Evolutionary conservation across 2,797 vertebrate species (phyloP), one percentile per base, ranked within the genome.

Genomic region (Tragelaphus eurycerus): DNA sequence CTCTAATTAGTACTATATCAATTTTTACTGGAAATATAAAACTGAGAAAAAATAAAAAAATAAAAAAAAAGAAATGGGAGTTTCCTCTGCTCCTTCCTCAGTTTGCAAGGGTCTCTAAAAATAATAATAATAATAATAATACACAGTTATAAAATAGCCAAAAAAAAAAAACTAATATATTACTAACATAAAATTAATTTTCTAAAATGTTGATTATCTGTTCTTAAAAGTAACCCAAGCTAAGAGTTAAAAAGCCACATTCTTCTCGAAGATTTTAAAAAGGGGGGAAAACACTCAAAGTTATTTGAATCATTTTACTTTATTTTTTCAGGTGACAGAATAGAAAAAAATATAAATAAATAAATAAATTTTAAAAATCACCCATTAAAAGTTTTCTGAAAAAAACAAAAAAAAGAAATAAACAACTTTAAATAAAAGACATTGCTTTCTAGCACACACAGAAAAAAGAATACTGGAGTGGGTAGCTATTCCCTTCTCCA

Each of bases 221-320:
- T 54, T 94, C 79, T 79, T 87, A 92, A 97, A 92, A 87, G 31
- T 54, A 97, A 86, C 31, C 86, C 46, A 96, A 48, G n/a, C 31
- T 46, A 88, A 79, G 19, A 93, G 23, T 91, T 74, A 57, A 79
- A 82, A 97, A 93, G 25, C 84, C 52, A 81, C 78, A 89, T 64
- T 74, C 48, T 89, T 29, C 27, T 79, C 25, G 29, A 92, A 90
- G 9, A 94, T 67, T 93, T 89, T 55, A 21, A 62, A 93, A 21
- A 31, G 3, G 0, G 19, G 29, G 16, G 25, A 86, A 71, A 86
- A 79, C 64, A 94, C 12, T 60, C 71, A 50, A 92, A 92, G 89
- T 81, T 87, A 88, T 89, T 74, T 85, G 54, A 97, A 64, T 82
- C 4, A 54, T 89, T 81, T 71, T 74, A 82, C 31, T 89, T 57